Evolutionary conservation across 2,113 vertebrate genomes (phyloP), one percentile per base, ranked within the genome.

Genomic region (Poecilia latipinna): DNA sequence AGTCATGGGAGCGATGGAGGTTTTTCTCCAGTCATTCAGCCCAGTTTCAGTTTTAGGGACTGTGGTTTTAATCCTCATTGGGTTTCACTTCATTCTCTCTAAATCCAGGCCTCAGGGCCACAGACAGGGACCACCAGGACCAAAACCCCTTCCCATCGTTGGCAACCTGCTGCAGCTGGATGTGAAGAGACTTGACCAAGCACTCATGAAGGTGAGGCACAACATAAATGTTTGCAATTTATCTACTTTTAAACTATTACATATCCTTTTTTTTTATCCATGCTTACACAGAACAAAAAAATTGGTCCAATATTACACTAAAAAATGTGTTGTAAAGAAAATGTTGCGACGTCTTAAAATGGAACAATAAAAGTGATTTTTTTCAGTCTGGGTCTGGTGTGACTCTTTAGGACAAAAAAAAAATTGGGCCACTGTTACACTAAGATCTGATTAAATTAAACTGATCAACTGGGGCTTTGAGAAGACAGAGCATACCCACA

Each of bases 111-210:
- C 33, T 1, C 10, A 65, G 4, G 12, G 24, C 0, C 3, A 35
- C 0, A 1, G 31, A 4, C 73, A 28, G 2, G 79, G 74, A 10
- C 89, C 87, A 26, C 83, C 89, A 19, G 89, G 89, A 26, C 87
- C 89, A 4, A 84, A 2, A 42, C 81, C 79, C 0, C 67, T 80
- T 67, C 88, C 86, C 0, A 1, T 88, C 6, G 17, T 89, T 2
- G 87, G 87, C 0, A 91, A 91, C 69, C 69, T 88, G 35, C 71
- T 86, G 73, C 86, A 85, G 60, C 66, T 91, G 10, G 80, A 88
- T 57, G 31, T 74, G 2, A 57, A 68, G 2, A 65, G 3, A 65
- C 75, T 61, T 4, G 33, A 72, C 28, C 11, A 10, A 11, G 63
- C 70, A 3, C 60, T 88, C 1, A 0, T 80, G 60, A 5, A 80